phyloP scores from a whole-genome alignment of 2,113 vertebrate species.

The Nothobranchius kuhntae region DNA sequence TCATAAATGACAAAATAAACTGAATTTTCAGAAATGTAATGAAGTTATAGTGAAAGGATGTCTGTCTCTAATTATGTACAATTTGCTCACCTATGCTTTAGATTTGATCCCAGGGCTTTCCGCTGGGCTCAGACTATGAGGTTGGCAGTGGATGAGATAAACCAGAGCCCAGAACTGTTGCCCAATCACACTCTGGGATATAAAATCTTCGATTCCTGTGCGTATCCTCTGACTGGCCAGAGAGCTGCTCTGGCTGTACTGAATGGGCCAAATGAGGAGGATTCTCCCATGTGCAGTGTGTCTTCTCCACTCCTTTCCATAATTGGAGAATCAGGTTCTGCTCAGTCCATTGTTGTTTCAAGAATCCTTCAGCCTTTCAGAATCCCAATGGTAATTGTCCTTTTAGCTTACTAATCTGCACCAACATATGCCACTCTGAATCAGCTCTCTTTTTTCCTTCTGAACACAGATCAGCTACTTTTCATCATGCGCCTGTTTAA shows the following conservation, averaged over 20 bases:
- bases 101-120: constrained; percentile 79
- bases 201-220: constrained; percentile 81
- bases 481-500: constrained; percentile 76
- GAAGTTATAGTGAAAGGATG: no score
- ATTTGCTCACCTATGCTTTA: constrained; percentile 27
- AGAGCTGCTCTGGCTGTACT: constrained; percentile 72
- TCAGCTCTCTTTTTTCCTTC: not conserved
- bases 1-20: no score
- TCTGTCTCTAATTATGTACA: not conserved
- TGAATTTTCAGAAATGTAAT: no score
- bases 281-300: constrained; percentile 51
- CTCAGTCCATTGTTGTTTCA: constrained; percentile 79
- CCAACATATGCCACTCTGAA: no score
- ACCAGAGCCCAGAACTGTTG: constrained; percentile 66
- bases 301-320: constrained; percentile 67
- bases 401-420: not conserved
- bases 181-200: constrained; percentile 75
- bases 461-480: constrained; percentile 77
- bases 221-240: constrained; percentile 73
- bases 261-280: constrained; percentile 58
- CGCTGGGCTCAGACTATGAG: constrained; percentile 79
- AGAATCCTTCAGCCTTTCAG: constrained; percentile 74
- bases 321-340: constrained; percentile 79
- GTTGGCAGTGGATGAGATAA: constrained; percentile 79
- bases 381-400: constrained; percentile 77